Conservation (phyloP, 2,888 invertebrate genomes). For the Heliconius aoede region DNA sequence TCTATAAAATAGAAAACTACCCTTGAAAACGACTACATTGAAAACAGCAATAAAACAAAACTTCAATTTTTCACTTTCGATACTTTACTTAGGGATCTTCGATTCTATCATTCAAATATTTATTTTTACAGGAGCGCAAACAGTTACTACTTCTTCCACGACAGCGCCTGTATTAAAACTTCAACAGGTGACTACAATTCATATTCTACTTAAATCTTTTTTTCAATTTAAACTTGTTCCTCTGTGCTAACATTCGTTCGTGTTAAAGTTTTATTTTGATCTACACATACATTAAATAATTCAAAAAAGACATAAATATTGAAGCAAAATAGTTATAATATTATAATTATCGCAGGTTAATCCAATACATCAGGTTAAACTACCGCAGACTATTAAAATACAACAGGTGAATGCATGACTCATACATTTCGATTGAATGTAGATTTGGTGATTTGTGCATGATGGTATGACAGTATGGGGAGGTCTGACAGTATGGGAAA, state of each 20-base stretch:
- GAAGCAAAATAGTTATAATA: neutral
- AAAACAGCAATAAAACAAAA: too few relatives aligned
- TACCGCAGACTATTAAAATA: conserved; percentile 78
- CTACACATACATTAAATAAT: neutral
- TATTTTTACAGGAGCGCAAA: conserved; percentile 63
- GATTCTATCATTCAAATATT: neutral
- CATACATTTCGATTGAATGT: conserved; percentile 41
- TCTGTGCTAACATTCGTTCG: neutral
- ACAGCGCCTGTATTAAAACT: conserved; percentile 74
- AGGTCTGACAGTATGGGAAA: conserved; percentile 2
- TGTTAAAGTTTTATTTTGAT: conserved; percentile 2
- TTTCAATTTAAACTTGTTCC: neutral
- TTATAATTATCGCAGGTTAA: conserved; percentile 65
- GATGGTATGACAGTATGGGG: conserved; percentile 4
- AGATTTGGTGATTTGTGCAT: conserved; percentile 36
- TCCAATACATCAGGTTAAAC: conserved; percentile 78
- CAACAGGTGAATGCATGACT: conserved; percentile 69
- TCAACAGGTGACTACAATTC: conserved; percentile 67
- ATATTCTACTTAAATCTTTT: neutral
- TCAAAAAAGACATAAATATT: neutral
- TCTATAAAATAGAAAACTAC: too few relatives aligned
- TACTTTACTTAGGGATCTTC: too few relatives aligned
- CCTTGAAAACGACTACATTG: too few relatives aligned
- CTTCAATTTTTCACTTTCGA: too few relatives aligned
- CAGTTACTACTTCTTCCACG: conserved; percentile 67